Base-by-base conservation (phyloP, 2,888 invertebrate genomes). In the Elegia similella region DNA sequence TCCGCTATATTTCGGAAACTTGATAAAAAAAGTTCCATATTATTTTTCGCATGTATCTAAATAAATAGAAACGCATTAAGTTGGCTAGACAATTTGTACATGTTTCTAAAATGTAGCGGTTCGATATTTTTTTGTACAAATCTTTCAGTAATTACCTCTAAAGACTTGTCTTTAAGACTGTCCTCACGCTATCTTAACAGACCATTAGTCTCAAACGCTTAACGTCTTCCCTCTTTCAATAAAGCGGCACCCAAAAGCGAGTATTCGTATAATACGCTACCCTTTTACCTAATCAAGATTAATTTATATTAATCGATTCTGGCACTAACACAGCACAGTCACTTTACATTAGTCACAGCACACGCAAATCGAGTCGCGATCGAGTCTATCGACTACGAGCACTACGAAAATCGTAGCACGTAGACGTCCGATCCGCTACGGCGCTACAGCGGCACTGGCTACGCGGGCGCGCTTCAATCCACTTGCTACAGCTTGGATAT, bases 391-490 rank as follows among this genome's bases (percentile, higher is more conserved):
- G 58, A 59, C 42, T 62, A 62, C 65, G 64, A 62, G 60, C 62
- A 67, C 57, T 59, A 29, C 61, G 59, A 6, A 30, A 56, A 55
- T 44, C 66, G 72, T 69, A 67, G 66, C 66, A 57, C 68, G 75
- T 76, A 71, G 73, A 65, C 78, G 86, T 77, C 88, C 79, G 78
- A 62, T 68, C 73, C 64, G 80, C 84, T 85, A 86, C 86, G 84
- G 67, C 65, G 84, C 76, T 81, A 80, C 82, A 80, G 73, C 76
- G 79, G 80, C 78, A 89, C 89, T 89, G 87, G 74, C 85, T 84
- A 86, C 85, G 84, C 76, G 75, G 67, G 78, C 76, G 82, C 78
- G 80, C 78, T 85, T 80, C 80, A 78, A 79, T 75, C 82, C 80
- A 72, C 75, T 73, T 70, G 76, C 81, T 77, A 80, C 81, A 78